Base-by-base conservation (phyloP, 2,797 vertebrate species). In the Synanceia verrucosa region DNA sequence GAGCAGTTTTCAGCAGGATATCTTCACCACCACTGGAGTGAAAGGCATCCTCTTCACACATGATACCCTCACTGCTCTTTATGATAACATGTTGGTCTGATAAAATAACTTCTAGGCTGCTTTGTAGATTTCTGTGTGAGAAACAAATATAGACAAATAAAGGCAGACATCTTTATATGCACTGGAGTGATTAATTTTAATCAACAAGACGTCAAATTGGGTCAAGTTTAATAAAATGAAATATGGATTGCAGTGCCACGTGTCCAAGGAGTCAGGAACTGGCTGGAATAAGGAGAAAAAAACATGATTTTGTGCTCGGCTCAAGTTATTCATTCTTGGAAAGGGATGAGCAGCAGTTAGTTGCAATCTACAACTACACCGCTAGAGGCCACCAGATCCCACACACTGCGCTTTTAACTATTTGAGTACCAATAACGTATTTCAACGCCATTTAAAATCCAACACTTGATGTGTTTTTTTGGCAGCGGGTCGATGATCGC, bases 1-100 rank as follows among this genome's bases (percentile, higher is more conserved):
- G 58, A 80, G 19, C 43, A 48, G 31, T 58, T 75, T 67, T 39
- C 13, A 23, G 19, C 48, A 10, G 33, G 12, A 60, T 29, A 33
- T 55, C 19, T 65, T 55, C 36, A 53, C n/a, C 29, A 70, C 19
- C 52, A 41, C 61, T 24, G 12, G 44, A 70, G 58, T 36, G 57
- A 41, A 70, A 56, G 24, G 64, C 36, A 33, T 47, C 48, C 69
- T 51, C 23, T 31, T 58, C 19, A 64, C 14, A 19, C 31, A 44
- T 48, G 8, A 53, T 28, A 39, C 53, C 19, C 28, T 14, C 18
- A 43, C n/a, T n/a, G n/a, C n/a, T n/a, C n/a, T n/a, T n/a, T n/a
- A n/a, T n/a, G n/a, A n/a, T n/a, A n/a, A n/a, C n/a, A n/a, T n/a
- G n/a, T n/a, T n/a, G n/a, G n/a, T n/a, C n/a, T n/a, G n/a, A n/a